These are phyloP conservation scores for Choloepus hoffmanni DNA, from an alignment of 2,113 vertebrate genomes.

Conservation along the genomic window DNA sequence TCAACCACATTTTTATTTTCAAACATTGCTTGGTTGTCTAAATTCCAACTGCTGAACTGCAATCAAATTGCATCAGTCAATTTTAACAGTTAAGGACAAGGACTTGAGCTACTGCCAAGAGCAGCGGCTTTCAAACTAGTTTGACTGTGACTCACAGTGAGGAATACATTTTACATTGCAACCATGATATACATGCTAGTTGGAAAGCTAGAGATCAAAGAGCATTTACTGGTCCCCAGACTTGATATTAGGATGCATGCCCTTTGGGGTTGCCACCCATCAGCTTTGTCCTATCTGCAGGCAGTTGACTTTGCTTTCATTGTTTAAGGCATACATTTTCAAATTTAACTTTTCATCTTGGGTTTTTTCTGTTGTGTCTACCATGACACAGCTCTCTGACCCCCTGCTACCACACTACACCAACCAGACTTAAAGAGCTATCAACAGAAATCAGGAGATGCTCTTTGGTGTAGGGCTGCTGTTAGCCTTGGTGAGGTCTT, in stretches of 20 bases:
- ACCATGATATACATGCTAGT: background rate
- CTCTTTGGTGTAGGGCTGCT: background rate
- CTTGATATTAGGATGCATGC: background rate
- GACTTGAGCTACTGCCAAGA: background rate
- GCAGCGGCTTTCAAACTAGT: background rate
- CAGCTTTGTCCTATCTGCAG: background rate
- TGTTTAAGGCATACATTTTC: background rate
- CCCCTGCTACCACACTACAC: background rate
- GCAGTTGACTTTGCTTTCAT: background rate
- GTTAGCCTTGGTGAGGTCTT: background rate
- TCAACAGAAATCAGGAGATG: background rate
- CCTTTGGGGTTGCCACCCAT: background rate
- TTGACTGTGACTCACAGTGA: background rate
- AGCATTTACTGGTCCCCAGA: background rate
- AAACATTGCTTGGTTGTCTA: background rate
- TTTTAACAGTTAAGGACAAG: background rate
- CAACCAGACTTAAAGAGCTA: background rate
- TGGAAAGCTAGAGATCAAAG: background rate
- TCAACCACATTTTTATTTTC: background rate
- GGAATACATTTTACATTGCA: background rate
- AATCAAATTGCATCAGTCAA: background rate
- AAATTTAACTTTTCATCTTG: background rate
- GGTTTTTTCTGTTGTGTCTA: background rate
- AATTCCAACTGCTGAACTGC: background rate
- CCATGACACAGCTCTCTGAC: background rate